Evolutionary conservation across 2,888 invertebrate species (phyloP).

Genomic region (Phragmatobia fuliginosa): DNA sequence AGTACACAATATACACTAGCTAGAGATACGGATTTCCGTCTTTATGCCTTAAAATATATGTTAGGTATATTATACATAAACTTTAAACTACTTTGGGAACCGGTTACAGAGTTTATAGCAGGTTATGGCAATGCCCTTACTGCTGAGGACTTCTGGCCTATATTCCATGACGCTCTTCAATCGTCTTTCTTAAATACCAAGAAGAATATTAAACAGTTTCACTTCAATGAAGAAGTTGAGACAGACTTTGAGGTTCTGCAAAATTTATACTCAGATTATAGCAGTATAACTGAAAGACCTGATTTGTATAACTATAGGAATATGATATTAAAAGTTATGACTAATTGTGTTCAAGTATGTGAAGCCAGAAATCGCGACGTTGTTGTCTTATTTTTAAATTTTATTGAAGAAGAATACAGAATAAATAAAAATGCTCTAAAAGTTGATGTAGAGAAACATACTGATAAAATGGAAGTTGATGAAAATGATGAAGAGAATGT

Average conservation of each 20-base stretch:
- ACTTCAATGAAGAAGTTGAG: constrained; percentile 73
- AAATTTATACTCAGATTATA: constrained; percentile 72
- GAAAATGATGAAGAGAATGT: constrained; percentile 59
- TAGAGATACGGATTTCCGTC: constrained; percentile 86
- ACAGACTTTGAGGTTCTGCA: constrained; percentile 64
- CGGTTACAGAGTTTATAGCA: constrained; percentile 91
- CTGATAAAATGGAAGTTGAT: constrained; percentile 71
- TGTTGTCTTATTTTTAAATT: constrained; percentile 92
- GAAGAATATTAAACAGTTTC: constrained; percentile 67
- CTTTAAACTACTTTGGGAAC: constrained; percentile 96
- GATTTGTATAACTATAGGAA: constrained; percentile 92
- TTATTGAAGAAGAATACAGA: constrained; percentile 89
- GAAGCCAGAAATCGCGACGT: constrained; percentile 94
- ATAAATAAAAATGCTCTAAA: constrained; percentile 72
- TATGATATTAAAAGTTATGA: constrained; percentile 93
- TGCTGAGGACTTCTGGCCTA: constrained; percentile 90
- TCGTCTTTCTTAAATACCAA: constrained; percentile 81
- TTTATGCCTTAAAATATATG: constrained; percentile 91
- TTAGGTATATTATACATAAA: constrained; percentile 94
- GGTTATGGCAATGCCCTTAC: constrained; percentile 89
- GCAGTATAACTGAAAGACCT: constrained; percentile 85
- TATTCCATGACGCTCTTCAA: constrained; percentile 88
- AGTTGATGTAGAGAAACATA: constrained; percentile 88
- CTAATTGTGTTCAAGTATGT: constrained; percentile 90
- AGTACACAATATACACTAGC: constrained; percentile 86